Evolutionary conservation across 1,140 invertebrate genomes (phyloP).

Genomic region (Arion vulgaris): DNA sequence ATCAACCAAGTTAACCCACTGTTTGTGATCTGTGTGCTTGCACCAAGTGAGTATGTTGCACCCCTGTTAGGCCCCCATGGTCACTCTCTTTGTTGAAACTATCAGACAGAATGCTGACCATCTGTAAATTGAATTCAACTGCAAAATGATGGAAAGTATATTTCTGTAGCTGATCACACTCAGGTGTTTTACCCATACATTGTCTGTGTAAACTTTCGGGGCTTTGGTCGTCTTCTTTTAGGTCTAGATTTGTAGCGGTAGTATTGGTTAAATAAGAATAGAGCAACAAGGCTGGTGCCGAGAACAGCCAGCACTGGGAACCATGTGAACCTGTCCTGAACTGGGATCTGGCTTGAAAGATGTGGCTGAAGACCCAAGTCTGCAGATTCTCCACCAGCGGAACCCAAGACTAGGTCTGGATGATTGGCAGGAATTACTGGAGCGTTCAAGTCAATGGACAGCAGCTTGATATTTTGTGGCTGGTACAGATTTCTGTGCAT

Average conservation of each 20-base stretch:
- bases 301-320: slow-evolving; percentile 65
- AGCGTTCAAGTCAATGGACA: slow-evolving; percentile 75
- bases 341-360: slow-evolving; percentile 17
- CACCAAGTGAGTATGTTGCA: no score
- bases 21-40: no score
- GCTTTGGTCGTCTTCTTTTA: slow-evolving; percentile 46
- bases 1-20: no score
- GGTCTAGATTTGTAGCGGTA: slow-evolving; percentile 57
- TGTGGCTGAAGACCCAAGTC: slow-evolving; percentile 26
- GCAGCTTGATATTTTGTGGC: slow-evolving; percentile 77
- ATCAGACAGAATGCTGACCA: no score
- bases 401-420: slow-evolving; percentile 39
- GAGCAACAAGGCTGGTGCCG: slow-evolving; percentile 59
- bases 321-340: slow-evolving; percentile 52
- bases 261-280: slow-evolving; percentile 66
- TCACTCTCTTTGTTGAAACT: no score
- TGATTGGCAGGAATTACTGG: slow-evolving; percentile 42
- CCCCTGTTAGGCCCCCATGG: no score
- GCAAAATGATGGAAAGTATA: no score
- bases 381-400: slow-evolving; percentile 38
- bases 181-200: slow-evolving; percentile 50
- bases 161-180: no score
- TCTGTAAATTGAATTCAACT: no score
- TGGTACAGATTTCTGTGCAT: slow-evolving; percentile 83
- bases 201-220: slow-evolving; percentile 50